Evolutionary conservation across 2,797 vertebrate genomes (phyloP).

Genomic region (Malurus splendens): DNA sequence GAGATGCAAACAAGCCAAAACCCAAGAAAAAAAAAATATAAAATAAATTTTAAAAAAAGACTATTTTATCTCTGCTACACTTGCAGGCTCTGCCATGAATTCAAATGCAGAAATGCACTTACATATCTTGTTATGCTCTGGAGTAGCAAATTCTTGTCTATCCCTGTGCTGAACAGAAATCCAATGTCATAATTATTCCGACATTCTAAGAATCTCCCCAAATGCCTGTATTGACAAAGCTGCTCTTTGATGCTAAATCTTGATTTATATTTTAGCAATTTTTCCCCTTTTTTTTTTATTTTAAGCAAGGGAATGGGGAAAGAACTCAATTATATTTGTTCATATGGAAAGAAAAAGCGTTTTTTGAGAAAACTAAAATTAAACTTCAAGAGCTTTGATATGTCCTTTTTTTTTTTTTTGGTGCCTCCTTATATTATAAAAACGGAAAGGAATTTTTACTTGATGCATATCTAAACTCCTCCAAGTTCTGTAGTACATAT

Average conservation of each 20-base stretch:
- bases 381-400: neutral
- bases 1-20: neutral
- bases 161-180: neutral
- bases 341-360: neutral
- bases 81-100: neutral
- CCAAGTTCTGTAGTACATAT: neutral
- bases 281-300: neutral
- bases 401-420: neutral
- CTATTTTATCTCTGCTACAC: neutral
- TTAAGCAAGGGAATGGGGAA: neutral
- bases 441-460: neutral
- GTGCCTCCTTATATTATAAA: neutral
- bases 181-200: neutral
- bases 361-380: slow-evolving; percentile 15
- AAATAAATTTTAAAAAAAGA: neutral
- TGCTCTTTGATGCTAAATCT: neutral
- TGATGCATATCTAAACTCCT: neutral
- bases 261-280: neutral
- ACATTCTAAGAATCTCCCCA: neutral
- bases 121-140: neutral
- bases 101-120: neutral
- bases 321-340: neutral
- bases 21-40: neutral
- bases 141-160: neutral
- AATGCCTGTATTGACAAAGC: neutral